Evolutionary conservation across 2,113 vertebrate species (phyloP).

Genomic region (Aldabrachelys gigantea): DNA sequence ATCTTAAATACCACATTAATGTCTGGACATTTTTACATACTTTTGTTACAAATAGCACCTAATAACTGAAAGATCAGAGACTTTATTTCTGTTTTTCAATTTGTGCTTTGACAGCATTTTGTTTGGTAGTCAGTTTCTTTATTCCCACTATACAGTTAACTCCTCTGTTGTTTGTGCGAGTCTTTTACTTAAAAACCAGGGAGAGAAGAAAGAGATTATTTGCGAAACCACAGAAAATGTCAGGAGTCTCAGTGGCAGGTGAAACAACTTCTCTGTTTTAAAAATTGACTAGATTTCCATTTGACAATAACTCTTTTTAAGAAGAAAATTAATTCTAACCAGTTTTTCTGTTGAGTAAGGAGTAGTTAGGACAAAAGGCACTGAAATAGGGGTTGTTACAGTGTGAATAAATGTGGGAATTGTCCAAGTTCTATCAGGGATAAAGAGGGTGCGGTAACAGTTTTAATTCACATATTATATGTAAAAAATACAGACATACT

Average conservation of each 20-base stretch:
- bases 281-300: neutral
- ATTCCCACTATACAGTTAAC: neutral
- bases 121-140: neutral
- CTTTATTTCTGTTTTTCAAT: conserved; percentile 1
- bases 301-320: conserved; percentile 29
- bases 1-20: conserved; percentile 35
- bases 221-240: conserved; percentile 39
- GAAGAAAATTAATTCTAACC: neutral
- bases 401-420: neutral
- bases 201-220: conserved; percentile 35
- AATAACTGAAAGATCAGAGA: conserved; percentile 9
- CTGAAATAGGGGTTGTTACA: neutral
- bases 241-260: conserved; percentile 11
- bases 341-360: neutral
- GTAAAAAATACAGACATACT: accelerated
- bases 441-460: neutral
- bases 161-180: conserved; percentile 19
- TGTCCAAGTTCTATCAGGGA: neutral
- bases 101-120: conserved; percentile 28
- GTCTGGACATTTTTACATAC: conserved; percentile 35
- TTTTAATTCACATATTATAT: neutral
- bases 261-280: conserved; percentile 13
- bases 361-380: neutral
- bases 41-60: neutral
- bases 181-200: neutral